Evolutionary conservation across 2,888 invertebrate genomes (phyloP), one percentile per base, ranked within the genome.

Genomic region (Sminthurides aquaticus): DNA sequence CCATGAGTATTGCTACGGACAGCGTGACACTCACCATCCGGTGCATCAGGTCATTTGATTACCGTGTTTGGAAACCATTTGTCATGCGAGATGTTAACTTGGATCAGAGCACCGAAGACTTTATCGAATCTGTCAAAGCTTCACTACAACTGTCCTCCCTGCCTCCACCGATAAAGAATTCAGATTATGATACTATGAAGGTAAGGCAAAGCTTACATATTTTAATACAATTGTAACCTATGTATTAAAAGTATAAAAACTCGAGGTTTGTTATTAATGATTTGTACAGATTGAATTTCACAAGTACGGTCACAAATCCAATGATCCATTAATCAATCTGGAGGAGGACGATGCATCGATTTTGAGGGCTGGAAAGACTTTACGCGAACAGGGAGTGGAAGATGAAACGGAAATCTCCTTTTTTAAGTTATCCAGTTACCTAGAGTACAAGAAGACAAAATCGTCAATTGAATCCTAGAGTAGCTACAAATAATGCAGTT

Each of bases 391-490:
- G 69, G 75, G 75, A 3, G 70, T 78, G 3, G 75, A 71, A 34
- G 70, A 78, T 71, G 78, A 78, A 70, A 78, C 78, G 15, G 78
- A 78, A 69, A 75, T 79, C 27, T 77, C 77, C 3, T 77, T 75
- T 68, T 79, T 79, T 71, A 76, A 74, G 49, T 55, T 75, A 62
- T 73, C 70, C n/a, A 78, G 78, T 60, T 76, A 76, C 52, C 28
- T 63, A n/a, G 64, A 48, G 18, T 75, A 75, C 52, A 70, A 71
- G 59, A 55, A 54, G 2, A 67, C 57, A 8, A 58, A 43, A 43
- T 34, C n/a, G 27, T n/a, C n/a, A n/a, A n/a, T n/a, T n/a, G n/a
- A n/a, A n/a, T n/a, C n/a, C n/a, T n/a, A n/a, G n/a, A n/a, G n/a
- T n/a, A n/a, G n/a, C n/a, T n/a, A n/a, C n/a, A n/a, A n/a, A n/a